Evolutionary conservation across 2,797 vertebrate genomes (phyloP).

Genomic region (Galaxias olidus): DNA sequence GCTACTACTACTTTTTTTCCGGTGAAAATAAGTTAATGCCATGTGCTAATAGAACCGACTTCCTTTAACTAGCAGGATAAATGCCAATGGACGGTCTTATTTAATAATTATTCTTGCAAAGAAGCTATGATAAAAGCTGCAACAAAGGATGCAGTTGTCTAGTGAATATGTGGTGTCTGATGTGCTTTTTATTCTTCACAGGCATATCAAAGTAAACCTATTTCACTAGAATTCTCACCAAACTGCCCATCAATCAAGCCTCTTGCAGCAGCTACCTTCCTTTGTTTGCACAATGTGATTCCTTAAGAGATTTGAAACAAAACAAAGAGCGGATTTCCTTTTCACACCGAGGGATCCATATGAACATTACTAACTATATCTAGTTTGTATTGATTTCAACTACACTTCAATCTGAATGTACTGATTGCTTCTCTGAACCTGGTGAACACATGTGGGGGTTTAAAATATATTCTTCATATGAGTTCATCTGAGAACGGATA

Average conservation of each 20-base stretch:
- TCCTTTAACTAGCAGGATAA: slow-evolving; percentile 34
- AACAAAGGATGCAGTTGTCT: no score
- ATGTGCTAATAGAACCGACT: slow-evolving; percentile 40
- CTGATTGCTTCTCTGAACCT: slow-evolving; percentile 53
- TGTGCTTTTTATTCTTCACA: slow-evolving; percentile 8
- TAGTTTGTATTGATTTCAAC: slow-evolving; percentile 65
- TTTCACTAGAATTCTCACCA: slow-evolving; percentile 25
- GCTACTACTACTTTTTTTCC: no score
- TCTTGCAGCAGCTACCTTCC: slow-evolving; percentile 20
- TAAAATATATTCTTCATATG: slow-evolving; percentile 32
- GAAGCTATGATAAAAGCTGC: no score
- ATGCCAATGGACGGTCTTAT: slow-evolving; percentile 32
- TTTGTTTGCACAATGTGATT: slow-evolving; percentile 47
- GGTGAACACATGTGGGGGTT: slow-evolving; percentile 27
- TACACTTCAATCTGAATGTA: slow-evolving; percentile 57
- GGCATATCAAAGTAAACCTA: slow-evolving; percentile 32
- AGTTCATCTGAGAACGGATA: slow-evolving; percentile 31
- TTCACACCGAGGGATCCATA: slow-evolving; percentile 47
- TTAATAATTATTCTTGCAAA: background rate
- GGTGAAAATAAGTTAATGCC: slow-evolving; percentile 29
- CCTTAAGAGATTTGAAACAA: slow-evolving; percentile 38
- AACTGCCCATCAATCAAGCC: slow-evolving; percentile 34
- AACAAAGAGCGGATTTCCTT: slow-evolving; percentile 56
- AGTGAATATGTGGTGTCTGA: background rate
- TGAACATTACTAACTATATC: slow-evolving; percentile 52